Evolutionary conservation across 2,113 vertebrate species (phyloP).

Genomic region (Gymnarchus niloticus): DNA sequence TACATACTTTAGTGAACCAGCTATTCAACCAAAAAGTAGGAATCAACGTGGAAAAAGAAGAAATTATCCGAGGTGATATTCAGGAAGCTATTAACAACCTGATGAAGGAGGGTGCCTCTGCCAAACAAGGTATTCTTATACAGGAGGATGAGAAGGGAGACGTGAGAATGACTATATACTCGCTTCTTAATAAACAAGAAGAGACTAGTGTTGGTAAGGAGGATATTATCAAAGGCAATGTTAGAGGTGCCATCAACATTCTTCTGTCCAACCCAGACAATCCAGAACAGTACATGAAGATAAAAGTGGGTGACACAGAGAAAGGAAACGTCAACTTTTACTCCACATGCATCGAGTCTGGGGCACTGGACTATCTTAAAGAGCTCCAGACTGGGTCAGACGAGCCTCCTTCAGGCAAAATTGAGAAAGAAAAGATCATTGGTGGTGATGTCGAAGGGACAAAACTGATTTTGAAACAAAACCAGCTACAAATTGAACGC

Average conservation of each 20-base stretch:
- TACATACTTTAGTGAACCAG: slow-evolving; percentile 73
- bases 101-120: slow-evolving; percentile 62
- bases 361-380: slow-evolving; percentile 81
- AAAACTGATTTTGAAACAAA: slow-evolving; percentile 69
- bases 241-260: slow-evolving; percentile 69
- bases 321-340: slow-evolving; percentile 88
- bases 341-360: slow-evolving; percentile 84
- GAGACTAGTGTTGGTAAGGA: slow-evolving; percentile 55
- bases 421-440: slow-evolving; percentile 65
- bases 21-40: slow-evolving; percentile 70
- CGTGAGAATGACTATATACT: slow-evolving; percentile 86
- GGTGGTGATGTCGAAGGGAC: slow-evolving; percentile 75
- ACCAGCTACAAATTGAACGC: slow-evolving; percentile 64
- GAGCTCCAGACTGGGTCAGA: slow-evolving; percentile 65
- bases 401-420: slow-evolving; percentile 43
- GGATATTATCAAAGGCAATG: slow-evolving; percentile 74
- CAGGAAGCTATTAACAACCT: slow-evolving; percentile 79
- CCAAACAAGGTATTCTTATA: slow-evolving; percentile 81
- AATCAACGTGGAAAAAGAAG: slow-evolving; percentile 68
- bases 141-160: slow-evolving; percentile 86
- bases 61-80: slow-evolving; percentile 75
- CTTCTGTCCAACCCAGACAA: slow-evolving; percentile 65
- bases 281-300: slow-evolving; percentile 56
- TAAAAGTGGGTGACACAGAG: slow-evolving; percentile 69
- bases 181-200: slow-evolving; percentile 74